These are phyloP conservation scores for Iguana delicatissima DNA, from an alignment of 2,797 vertebrate species.

Conservation along the genomic window DNA sequence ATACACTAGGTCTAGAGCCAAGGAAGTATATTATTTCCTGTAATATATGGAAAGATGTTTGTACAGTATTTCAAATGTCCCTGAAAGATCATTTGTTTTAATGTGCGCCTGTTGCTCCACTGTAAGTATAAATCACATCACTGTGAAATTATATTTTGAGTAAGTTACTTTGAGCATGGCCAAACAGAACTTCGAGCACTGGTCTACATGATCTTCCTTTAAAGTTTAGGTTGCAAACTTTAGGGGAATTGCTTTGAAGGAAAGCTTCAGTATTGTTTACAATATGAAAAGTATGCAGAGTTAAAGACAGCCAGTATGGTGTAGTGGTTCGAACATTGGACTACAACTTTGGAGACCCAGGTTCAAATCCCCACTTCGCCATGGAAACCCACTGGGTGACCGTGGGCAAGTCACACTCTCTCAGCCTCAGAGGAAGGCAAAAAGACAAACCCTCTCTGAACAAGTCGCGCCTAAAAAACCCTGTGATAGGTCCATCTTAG, in stretches of 20 bases:
- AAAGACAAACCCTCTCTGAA: too few relatives aligned
- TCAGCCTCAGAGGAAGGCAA: too few relatives aligned
- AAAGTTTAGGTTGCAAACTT: too few relatives aligned
- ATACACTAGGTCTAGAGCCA: not conserved
- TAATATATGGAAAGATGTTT: not conserved
- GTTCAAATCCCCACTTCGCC: too few relatives aligned
- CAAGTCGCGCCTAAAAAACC: too few relatives aligned
- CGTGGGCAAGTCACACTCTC: too few relatives aligned
- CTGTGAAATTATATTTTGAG: conserved; percentile 8
- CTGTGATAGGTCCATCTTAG: too few relatives aligned
- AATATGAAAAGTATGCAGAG: not conserved
- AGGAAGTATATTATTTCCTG: not conserved
- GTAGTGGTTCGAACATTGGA: too few relatives aligned
- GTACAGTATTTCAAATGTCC: not conserved
- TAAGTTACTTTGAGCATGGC: not conserved
- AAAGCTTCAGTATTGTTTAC: not conserved
- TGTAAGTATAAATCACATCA: not conserved
- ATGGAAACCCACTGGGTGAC: too few relatives aligned
- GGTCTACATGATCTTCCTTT: too few relatives aligned
- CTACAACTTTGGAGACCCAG: too few relatives aligned
- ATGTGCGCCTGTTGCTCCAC: not conserved
- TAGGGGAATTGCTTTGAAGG: not conserved
- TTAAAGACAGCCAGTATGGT: not conserved
- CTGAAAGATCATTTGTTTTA: not conserved
- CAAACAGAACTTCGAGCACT: too few relatives aligned